These are phyloP conservation scores for Sinohyriopsis cumingii DNA, from an alignment of 2,888 invertebrate genomes.

Conservation along the genomic window DNA sequence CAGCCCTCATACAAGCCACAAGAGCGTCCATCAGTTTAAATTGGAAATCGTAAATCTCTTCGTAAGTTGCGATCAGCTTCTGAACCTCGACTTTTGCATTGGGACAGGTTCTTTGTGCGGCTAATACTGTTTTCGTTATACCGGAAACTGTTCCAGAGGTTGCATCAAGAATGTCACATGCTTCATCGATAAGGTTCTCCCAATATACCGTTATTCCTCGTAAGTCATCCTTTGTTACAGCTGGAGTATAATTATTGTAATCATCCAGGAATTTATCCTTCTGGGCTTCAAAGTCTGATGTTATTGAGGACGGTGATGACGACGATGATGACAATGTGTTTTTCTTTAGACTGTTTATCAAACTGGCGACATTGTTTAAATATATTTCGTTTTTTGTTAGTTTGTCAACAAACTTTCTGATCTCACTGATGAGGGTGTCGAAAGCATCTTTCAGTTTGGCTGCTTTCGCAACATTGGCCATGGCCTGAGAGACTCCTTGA, in stretches of 20 bases:
- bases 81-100: conserved; percentile 3
- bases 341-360: too few species aligned
- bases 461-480: too few species aligned
- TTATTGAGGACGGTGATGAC: too few species aligned
- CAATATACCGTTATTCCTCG: background rate
- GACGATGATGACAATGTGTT: too few species aligned
- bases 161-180: conserved; percentile 1
- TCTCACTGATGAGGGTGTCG: too few species aligned
- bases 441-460: too few species aligned
- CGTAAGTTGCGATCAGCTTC: background rate
- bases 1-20: background rate
- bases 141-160: background rate
- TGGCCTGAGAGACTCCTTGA: too few species aligned
- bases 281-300: too few species aligned
- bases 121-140: background rate
- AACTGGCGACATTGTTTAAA: too few species aligned
- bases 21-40: conserved; percentile 7
- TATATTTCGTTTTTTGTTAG: too few species aligned
- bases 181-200: conserved; percentile 4
- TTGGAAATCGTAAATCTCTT: conserved; percentile 7
- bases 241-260: background rate
- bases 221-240: background rate
- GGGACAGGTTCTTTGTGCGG: background rate
- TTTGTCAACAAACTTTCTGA: too few species aligned
- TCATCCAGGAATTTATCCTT: too few species aligned